A percentile compares a stretch with the other conserved stretches of the same genome.
Conservation (phyloP, 2,888 invertebrate genomes). For the Xanthorhoe spadicearia region DNA sequence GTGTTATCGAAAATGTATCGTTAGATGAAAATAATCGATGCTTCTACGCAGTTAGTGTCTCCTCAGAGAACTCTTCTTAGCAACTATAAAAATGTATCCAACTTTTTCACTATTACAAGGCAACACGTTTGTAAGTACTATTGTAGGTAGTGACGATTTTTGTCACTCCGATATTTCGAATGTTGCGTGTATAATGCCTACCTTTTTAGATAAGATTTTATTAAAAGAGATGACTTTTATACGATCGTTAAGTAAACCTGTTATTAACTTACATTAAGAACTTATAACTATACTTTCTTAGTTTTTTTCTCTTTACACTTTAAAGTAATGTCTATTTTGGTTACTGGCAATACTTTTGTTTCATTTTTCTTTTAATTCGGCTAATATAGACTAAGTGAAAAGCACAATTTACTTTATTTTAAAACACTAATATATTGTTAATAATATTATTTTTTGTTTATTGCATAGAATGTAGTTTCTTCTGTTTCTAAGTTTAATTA, state of each 20-base stretch:
- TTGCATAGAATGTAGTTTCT: conserved; percentile 60
- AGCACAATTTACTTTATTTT: conserved; percentile 81
- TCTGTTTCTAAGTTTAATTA: conserved; percentile 62
- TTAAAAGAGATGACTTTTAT: conserved; percentile 83
- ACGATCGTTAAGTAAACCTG: conserved; percentile 83
- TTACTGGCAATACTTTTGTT: conserved; percentile 61
- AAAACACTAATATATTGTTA: conserved; percentile 83
- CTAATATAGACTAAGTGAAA: conserved; percentile 80
- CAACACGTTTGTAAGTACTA: conserved; percentile 63
- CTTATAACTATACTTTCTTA: conserved; percentile 78
- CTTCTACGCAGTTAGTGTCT: conserved; percentile 71
- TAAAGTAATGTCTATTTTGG: conserved; percentile 48
- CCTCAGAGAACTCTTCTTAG: conserved; percentile 57
- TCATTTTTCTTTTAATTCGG: conserved; percentile 69
- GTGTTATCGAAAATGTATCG: conserved; percentile 78
- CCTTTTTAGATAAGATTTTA: conserved; percentile 83
- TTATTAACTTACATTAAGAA: conserved; percentile 81
- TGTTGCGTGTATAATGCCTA: conserved; percentile 72
- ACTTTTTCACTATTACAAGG: conserved; percentile 72
- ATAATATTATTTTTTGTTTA: conserved; percentile 80
- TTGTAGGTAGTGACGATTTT: conserved; percentile 66
- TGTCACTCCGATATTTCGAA: conserved; percentile 44
- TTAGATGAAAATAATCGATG: conserved; percentile 70
- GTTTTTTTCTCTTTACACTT: conserved; percentile 57
- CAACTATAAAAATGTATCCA: conserved; percentile 70